A percentile compares a stretch with the other conserved stretches of the same genome.
Conservation (phyloP, 2,888 invertebrate genomes). For the Amorpha juglandis region DNA sequence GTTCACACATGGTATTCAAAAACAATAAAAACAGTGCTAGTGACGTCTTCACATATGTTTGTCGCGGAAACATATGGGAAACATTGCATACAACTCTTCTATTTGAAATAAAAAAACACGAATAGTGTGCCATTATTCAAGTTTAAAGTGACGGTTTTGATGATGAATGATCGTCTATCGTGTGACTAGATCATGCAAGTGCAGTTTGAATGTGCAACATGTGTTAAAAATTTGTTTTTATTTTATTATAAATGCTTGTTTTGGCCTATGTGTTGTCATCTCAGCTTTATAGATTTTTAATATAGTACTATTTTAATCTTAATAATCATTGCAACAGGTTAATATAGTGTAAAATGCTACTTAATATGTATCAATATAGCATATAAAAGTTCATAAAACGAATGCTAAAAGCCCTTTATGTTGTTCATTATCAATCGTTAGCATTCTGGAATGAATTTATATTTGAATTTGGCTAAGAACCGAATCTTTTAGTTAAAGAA, state of each 20-base stretch:
- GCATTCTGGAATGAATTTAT: too few relatives aligned
- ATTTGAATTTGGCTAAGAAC: not conserved
- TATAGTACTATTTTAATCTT: too few relatives aligned
- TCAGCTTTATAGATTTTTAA: too few relatives aligned
- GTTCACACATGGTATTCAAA: conserved; percentile 28
- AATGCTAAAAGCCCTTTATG: too few relatives aligned
- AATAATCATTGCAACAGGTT: too few relatives aligned
- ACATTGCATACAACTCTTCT: conserved; percentile 34
- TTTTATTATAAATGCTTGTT: too few relatives aligned
- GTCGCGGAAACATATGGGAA: conserved; percentile 51
- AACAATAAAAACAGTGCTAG: conserved; percentile 52
- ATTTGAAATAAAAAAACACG: conserved; percentile 3
- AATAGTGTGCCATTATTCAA: conserved; percentile 5
- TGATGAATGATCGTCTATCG: conserved; percentile 14
- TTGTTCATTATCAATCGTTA: too few relatives aligned
- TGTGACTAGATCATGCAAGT: conserved; percentile 12
- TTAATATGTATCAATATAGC: too few relatives aligned
- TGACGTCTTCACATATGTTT: conserved; percentile 54
- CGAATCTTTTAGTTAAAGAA: not conserved
- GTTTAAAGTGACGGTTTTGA: not conserved
- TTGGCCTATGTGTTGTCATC: too few relatives aligned
- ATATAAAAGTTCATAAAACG: too few relatives aligned
- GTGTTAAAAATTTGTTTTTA: not conserved
- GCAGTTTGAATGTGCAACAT: not conserved
- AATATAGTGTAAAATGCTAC: too few relatives aligned